Percentiles rank a stretch among this genome's conserved stretches.
Conservation (phyloP, 2,797 vertebrate species). For the Syndactyla subalaris region DNA sequence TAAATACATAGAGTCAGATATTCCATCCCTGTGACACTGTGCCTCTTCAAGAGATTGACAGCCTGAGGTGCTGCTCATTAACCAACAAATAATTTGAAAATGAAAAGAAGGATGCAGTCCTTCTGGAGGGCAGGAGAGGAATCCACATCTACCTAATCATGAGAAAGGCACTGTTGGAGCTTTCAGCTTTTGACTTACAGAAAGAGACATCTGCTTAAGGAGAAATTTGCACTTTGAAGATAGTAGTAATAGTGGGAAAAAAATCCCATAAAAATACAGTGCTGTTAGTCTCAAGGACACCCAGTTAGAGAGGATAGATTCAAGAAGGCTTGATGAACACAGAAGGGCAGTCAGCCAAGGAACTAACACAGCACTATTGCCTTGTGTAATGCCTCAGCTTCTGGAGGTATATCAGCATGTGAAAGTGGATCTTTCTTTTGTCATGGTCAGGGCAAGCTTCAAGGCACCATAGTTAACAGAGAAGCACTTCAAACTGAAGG, state of each 20-base stretch:
- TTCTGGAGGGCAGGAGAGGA: neutral
- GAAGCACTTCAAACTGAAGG: neutral
- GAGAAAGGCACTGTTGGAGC: neutral
- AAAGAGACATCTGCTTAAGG: neutral
- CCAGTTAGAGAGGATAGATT: neutral
- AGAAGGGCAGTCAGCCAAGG: neutral
- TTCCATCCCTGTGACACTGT: neutral
- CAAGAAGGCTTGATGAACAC: neutral
- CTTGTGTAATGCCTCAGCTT: neutral
- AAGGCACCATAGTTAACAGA: neutral
- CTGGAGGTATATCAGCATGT: neutral
- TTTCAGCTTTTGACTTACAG: neutral
- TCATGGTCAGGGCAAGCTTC: neutral
- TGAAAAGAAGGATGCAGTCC: neutral
- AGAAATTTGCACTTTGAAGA: constrained; percentile 33
- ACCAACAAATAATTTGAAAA: constrained; percentile 44
- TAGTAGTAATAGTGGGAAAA: neutral
- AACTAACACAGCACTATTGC: neutral
- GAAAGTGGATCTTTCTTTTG: neutral
- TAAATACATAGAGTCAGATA: constrained; percentile 9
- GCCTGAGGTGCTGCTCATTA: constrained; percentile 40
- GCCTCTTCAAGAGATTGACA: constrained; percentile 23
- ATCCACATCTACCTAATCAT: neutral
- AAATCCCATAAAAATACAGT: neutral
- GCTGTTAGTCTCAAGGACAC: neutral